A percentile compares a stretch with the other conserved stretches of the same genome.
Conservation (phyloP, 1,140 invertebrate species). For the Parapsyche elsis region DNA sequence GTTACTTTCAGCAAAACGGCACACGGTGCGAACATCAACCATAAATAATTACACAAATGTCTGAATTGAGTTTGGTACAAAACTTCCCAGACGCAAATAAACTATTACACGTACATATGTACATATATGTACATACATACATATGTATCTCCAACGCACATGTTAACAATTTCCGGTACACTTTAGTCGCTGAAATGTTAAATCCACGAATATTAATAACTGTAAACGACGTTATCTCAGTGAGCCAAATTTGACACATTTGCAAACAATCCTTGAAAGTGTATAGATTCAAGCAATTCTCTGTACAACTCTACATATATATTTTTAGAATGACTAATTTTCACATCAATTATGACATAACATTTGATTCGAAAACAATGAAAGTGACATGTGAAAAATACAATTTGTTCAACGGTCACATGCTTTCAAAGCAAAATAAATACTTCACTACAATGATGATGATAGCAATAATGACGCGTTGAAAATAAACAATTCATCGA, state of each 20-base stretch:
- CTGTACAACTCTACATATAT: no score
- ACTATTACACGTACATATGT: neutral
- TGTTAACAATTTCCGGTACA: neutral
- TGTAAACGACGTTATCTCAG: neutral
- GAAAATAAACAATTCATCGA: neutral
- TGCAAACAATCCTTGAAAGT: neutral
- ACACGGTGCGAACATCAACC: neutral
- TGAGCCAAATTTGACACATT: neutral
- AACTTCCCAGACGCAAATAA: neutral
- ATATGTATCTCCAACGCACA: neutral
- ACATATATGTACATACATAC: slow-evolving; percentile 2
- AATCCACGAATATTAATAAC: neutral
- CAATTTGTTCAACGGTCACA: no score
- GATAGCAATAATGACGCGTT: no score
- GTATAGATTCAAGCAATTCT: neutral
- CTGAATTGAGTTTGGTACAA: neutral
- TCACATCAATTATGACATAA: no score
- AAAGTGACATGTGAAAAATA: no score
- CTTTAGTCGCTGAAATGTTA: neutral
- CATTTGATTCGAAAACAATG: no score
- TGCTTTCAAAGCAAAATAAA: no score
- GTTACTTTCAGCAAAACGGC: neutral
- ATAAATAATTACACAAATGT: neutral
- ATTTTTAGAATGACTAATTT: no score
- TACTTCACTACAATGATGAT: no score